Conservation (phyloP, 2,113 vertebrate species). For the Elaphurus davidianus region DNA sequence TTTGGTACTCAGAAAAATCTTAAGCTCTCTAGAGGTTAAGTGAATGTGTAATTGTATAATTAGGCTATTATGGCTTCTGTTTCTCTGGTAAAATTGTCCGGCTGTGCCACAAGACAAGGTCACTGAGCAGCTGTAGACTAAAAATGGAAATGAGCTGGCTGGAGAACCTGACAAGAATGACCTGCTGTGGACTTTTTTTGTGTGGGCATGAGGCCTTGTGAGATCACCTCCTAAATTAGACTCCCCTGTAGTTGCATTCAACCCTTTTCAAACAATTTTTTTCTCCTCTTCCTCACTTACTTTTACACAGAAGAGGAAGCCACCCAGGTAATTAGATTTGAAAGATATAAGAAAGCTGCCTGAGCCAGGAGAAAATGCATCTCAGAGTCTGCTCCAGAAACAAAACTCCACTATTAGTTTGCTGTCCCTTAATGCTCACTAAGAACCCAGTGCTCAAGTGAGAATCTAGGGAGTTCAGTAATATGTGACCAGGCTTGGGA, state of each 20-base stretch:
- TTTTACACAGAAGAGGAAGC: background rate
- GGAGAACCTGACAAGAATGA: background rate
- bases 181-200: background rate
- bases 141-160: background rate
- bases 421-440: background rate
- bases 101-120: constrained; percentile 44
- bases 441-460: background rate
- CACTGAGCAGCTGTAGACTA: constrained; percentile 32
- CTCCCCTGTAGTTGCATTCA: background rate
- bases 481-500: background rate
- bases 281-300: background rate
- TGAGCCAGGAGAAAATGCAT: background rate
- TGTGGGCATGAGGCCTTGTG: background rate
- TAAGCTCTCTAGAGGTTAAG: background rate
- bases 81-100: background rate
- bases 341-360: background rate
- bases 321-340: background rate
- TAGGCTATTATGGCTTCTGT: background rate
- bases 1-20: background rate
- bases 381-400: background rate
- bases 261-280: background rate
- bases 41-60: constrained; percentile 49
- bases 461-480: background rate
- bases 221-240: background rate
- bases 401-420: background rate